Conservation (phyloP, 64 coral and sea anemone species). For the Dendronephthya gigantea region DNA sequence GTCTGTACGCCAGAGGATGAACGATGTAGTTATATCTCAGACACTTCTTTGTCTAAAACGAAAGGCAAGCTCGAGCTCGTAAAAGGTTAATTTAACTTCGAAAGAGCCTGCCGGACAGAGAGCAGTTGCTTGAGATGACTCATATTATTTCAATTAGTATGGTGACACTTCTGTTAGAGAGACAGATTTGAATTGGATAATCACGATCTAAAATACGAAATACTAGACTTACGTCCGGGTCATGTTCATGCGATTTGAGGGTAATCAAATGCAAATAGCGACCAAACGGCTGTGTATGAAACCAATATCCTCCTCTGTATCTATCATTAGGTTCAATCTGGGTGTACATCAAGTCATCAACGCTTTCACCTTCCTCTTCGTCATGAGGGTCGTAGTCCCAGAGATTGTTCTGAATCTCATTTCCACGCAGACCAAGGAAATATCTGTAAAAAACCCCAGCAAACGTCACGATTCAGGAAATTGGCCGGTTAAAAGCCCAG, state of each 20-base stretch:
- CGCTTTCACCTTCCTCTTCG: not conserved
- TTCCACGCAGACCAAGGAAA: not conserved
- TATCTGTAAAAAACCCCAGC: not conserved
- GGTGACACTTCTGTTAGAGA: too few species aligned
- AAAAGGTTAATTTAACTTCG: too few species aligned
- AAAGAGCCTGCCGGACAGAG: too few species aligned
- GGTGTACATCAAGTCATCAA: not conserved
- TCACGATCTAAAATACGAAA: too few species aligned
- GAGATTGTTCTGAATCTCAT: slow-evolving; percentile 1
- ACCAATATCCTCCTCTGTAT: not conserved
- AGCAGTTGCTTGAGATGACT: too few species aligned
- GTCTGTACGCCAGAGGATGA: not conserved
- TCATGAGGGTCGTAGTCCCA: slow-evolving; percentile 4
- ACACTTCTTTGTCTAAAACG: not conserved
- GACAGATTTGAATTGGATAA: too few species aligned
- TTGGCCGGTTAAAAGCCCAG: too few species aligned
- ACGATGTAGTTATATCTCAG: slow-evolving; percentile 9
- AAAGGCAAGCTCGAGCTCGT: too few species aligned
- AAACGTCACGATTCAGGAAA: too few species aligned
- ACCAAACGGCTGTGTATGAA: not conserved
- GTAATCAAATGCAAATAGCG: not conserved
- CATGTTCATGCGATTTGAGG: not conserved
- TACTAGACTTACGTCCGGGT: not conserved
- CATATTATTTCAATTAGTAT: too few species aligned
- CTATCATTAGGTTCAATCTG: not conserved